Base-by-base conservation (phyloP, 1,140 invertebrate species). In the Leptopilina clavipes region DNA sequence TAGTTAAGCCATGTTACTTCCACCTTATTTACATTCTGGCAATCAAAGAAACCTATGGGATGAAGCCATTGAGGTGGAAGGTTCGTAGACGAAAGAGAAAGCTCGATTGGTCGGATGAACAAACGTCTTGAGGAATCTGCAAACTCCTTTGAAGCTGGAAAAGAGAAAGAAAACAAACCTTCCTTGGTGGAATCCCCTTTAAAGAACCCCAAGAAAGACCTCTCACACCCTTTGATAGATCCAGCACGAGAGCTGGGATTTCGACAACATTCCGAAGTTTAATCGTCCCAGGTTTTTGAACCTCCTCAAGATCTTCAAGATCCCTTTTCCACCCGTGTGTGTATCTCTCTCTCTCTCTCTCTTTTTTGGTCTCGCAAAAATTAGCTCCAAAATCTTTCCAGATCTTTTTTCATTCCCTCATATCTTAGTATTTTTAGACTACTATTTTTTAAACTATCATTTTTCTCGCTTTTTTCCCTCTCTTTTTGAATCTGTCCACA, bases 341-440 rank as follows among this genome's bases (percentile, higher is more conserved):
- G n/a, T n/a, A n/a, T n/a, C n/a, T n/a, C n/a, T n/a, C n/a, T n/a
- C n/a, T n/a, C n/a, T n/a, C n/a, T 40, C 37, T 40, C 37, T 40
- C 7, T 5, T 40, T 31, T 65, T 22, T 65, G 59, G 59, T 31
- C 59, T 31, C 59, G 22, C 59, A 31, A 31, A 65, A 37, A 65
- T 65, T 65, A 65, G 59, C 59, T 65, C 59, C n/a, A n/a, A n/a
- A 40, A 65, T 65, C 59, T n/a, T n/a, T n/a, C n/a, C n/a, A n/a
- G n/a, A n/a, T 65, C 11, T 22, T 65, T 22, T 14, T 22, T 65
- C 12, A n/a, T 22, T 31, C 14, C 22, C n/a, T 2, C 31, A 65
- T 65, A 22, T 65, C 59, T 65, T 65, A 65, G 31, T 65, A 65
- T 22, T 65, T 65, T 65, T 65, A 65, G 59, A 65, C 8, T 65